Base-by-base conservation (phyloP, 2,113 vertebrate species). In the Corydoras maculifer region DNA sequence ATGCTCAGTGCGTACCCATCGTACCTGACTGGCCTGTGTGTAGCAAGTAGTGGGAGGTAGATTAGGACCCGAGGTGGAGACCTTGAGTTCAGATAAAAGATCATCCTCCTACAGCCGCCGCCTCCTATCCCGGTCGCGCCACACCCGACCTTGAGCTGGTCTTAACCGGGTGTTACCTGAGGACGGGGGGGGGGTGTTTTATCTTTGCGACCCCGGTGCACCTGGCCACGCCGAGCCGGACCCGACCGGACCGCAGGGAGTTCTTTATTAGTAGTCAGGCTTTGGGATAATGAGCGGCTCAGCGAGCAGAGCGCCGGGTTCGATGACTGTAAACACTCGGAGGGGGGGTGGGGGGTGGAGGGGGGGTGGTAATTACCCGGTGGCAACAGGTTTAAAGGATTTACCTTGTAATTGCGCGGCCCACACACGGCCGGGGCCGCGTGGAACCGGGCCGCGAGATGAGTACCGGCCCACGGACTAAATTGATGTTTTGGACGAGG, bases 281-380 rank as follows among this genome's bases (percentile, higher is more conserved):
- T 55, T 68, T 69, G 60, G 75, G 65, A 70, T 86, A 88, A 88
- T 83, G 80, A 86, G 75, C 70, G 70, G 77, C 82, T 85, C 79
- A 71, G 74, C 79, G 62, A 79, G 75, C 80, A 82, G 84, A 82
- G 76, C 78, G 70, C 82, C 69, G 80, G 79, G 82, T 83, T 84
- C 80, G 87, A 84, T 87, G 85, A 88, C 83, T 86, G 84, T 87
- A 87, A 89, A 87, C 85, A 87, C 79, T 76, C 69, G 48, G 84
- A 77, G 86, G 86, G 87, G 86, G 85, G 84, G n/a, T n/a, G n/a
- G n/a, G n/a, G n/a, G n/a, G n/a, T n/a, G n/a, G n/a, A n/a, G n/a
- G n/a, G n/a, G n/a, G n/a, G n/a, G n/a, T n/a, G n/a, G n/a, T 88
- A 89, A 89, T 87, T 87, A 88, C 78, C 81, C 79, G 75, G 67